phyloP scores from a whole-genome alignment of 2,113 vertebrate genomes.

The Saguinus imperator region DNA sequence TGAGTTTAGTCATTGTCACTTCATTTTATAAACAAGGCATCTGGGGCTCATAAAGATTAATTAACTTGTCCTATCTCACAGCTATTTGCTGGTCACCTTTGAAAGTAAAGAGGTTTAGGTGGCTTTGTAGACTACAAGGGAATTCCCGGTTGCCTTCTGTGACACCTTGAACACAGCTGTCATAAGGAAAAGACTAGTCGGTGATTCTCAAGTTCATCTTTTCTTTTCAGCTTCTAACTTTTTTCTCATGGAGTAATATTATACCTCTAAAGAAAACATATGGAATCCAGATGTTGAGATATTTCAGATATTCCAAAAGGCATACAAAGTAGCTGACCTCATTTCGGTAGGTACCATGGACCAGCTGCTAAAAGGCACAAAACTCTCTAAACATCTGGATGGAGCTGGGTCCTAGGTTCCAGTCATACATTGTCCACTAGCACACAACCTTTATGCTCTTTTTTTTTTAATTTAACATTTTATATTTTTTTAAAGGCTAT shows the following conservation, averaged over 20 bases:
- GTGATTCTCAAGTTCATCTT: constrained; percentile 22
- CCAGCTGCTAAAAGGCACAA: constrained; percentile 15
- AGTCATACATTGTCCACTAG: background rate
- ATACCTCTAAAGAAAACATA: background rate
- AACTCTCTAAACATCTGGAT: constrained; percentile 28
- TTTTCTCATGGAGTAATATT: background rate
- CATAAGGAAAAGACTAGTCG: background rate
- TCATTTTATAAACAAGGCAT: background rate
- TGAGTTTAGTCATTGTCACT: background rate
- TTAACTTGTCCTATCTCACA: background rate
- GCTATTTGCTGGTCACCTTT: background rate
- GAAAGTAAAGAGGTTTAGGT: background rate
- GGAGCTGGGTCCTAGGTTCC: background rate
- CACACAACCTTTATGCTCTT: background rate
- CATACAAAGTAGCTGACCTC: background rate
- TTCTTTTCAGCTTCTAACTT: constrained; percentile 11
- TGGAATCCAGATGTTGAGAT: constrained; percentile 6
- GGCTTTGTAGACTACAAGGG: background rate
- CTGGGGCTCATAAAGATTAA: background rate
- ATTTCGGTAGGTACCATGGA: background rate
- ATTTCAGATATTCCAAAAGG: constrained; percentile 34
- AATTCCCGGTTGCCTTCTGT: background rate
- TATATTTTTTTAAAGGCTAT: no score
- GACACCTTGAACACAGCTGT: background rate
- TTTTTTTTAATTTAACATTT: no score